Evolutionary conservation across 1,140 invertebrate species (phyloP), one percentile per base, ranked within the genome.

Genomic region (Aporrectodea caliginosa): DNA sequence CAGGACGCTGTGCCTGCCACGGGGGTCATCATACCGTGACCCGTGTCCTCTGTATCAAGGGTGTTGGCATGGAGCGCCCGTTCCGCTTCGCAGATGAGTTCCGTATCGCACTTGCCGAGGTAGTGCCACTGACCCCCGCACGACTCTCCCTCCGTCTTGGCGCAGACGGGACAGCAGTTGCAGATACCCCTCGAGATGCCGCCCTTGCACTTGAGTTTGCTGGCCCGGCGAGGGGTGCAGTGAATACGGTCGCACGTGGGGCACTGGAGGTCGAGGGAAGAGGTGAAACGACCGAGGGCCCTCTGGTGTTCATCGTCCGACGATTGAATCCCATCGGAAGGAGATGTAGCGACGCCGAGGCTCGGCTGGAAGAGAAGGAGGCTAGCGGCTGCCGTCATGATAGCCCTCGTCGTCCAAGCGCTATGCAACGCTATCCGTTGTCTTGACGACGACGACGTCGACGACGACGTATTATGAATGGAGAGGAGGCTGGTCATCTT

Each of bases 131-230:
- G 82, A 1, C 87, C 87, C 0, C 87, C 87, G 75, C 87, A 88
- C 31, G 70, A 35, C 78, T 88, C 83, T 0, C 84, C 83, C 75
- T 84, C 81, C 73, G 84, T 68, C 73, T 85, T 85, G 35, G 87
- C 87, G 79, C 87, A 88, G 0, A 84, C 83, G 0, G 84, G 85
- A 77, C 87, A 88, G 78, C 87, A 88, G 27, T 82, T 83, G 77
- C 87, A 88, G 14, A 87, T 82, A n/a, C 85, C 86, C 16, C 83
- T 82, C 0, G 85, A 84, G 16, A 84, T 74, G 0, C 86, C 86
- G 2, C 86, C 86, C 32, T 81, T 80, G 73, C 87, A 88, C 27
- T 81, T 79, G 16, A 87, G 80, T 29, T 81, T 82, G 1, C 79
- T 79, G 2, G 83, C 80, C 68, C 81, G 82, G 27, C 73, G 82